A percentile compares a stretch with the other conserved stretches of the same genome.
Evolutionary conservation across 1,140 invertebrate species (phyloP).

Genomic region (Chironomus tepperi): DNA sequence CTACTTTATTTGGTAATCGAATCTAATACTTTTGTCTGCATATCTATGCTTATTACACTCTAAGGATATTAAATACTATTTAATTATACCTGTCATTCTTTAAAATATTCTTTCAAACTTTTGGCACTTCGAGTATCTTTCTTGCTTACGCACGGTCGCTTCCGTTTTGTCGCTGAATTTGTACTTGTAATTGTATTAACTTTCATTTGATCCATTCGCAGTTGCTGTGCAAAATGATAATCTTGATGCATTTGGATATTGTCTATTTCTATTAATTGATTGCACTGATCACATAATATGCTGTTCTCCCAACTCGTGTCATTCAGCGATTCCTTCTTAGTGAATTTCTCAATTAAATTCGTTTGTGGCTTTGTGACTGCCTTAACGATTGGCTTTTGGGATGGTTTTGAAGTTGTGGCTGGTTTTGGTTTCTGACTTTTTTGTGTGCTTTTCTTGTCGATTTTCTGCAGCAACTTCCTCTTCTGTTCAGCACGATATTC

Average conservation of each 20-base stretch:
- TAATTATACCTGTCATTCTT: conserved; percentile 44
- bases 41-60: too few species aligned
- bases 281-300: conserved; percentile 52
- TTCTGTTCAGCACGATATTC: conserved; percentile 34
- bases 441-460: conserved; percentile 28
- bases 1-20: too few species aligned
- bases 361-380: conserved; percentile 27
- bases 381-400: neutral
- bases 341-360: conserved; percentile 33
- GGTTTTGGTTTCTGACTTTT: conserved; percentile 29
- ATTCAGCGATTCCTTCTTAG: conserved; percentile 28
- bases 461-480: conserved; percentile 31
- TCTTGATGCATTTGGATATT: conserved; percentile 57
- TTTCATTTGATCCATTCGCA: conserved; percentile 44
- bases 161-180: neutral
- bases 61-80: too few species aligned
- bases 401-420: conserved; percentile 28
- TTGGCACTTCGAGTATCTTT: neutral
- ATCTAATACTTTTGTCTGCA: too few species aligned
- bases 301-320: conserved; percentile 31
- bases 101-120: neutral
- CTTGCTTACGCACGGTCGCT: neutral
- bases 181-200: neutral
- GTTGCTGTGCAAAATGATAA: conserved; percentile 58
- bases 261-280: conserved; percentile 46